Conservation (phyloP, 2,113 vertebrate genomes). For the Malurus alboscapulatus region DNA sequence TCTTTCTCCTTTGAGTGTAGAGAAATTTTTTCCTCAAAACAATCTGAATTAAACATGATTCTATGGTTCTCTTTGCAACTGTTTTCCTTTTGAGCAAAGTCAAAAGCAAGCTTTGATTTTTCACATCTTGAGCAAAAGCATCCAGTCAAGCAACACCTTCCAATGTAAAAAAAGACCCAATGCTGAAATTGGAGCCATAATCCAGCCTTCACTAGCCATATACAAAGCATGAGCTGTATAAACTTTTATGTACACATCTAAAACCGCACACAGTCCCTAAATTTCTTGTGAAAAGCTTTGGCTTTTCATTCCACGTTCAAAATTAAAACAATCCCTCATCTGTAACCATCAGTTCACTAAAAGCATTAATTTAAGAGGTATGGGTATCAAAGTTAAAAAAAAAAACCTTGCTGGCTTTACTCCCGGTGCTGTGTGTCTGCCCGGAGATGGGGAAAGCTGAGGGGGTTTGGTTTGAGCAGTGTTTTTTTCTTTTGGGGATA, state of each 20-base stretch:
- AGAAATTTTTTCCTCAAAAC: neutral
- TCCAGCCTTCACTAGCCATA: neutral
- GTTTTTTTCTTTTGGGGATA: conserved; percentile 5
- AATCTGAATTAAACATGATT: neutral
- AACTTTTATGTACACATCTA: neutral
- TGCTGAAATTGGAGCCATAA: neutral
- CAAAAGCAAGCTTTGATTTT: neutral
- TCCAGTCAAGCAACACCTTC: neutral
- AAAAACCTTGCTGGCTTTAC: neutral
- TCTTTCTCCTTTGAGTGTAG: neutral
- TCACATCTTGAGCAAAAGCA: neutral
- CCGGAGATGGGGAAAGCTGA: conserved; percentile 4
- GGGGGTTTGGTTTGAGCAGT: neutral
- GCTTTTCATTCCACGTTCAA: neutral
- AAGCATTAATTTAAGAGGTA: neutral
- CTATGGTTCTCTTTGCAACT: neutral
- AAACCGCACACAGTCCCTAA: neutral
- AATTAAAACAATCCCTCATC: conserved; percentile 8
- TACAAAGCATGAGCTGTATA: neutral
- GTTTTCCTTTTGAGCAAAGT: neutral
- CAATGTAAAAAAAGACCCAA: neutral
- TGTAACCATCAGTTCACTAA: neutral
- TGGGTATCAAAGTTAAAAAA: conserved; percentile 1
- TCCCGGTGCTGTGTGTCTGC: neutral
- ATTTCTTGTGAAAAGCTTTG: neutral